Evolutionary conservation across 2,113 vertebrate species (phyloP).

Genomic region (Collichthys lucidus): DNA sequence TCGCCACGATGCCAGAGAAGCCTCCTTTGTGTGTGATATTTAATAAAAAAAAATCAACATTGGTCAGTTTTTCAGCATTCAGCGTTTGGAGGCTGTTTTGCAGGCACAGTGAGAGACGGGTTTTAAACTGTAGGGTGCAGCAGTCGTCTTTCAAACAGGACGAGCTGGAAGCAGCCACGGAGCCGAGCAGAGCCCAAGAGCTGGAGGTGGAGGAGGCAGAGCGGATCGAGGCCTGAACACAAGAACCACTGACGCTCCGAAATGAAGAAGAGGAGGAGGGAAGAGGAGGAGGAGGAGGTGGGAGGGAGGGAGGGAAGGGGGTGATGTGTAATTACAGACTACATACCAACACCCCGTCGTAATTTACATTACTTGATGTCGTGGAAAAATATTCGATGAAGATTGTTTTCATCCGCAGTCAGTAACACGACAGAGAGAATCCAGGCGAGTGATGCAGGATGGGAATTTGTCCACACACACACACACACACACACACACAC

Average conservation of each 20-base stretch:
- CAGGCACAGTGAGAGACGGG: slow-evolving; percentile 80
- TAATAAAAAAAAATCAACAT: not conserved
- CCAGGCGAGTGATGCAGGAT: slow-evolving; percentile 15
- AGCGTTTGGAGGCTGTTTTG: slow-evolving; percentile 31
- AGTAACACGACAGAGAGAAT: slow-evolving; percentile 47
- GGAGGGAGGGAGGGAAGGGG: not conserved
- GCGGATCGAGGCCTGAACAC: slow-evolving; percentile 33
- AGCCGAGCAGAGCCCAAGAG: slow-evolving; percentile 36
- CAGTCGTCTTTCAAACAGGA: slow-evolving; percentile 94
- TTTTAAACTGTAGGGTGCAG: slow-evolving; percentile 99
- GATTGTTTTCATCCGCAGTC: slow-evolving; percentile 67
- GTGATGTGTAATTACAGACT: slow-evolving; percentile 78
- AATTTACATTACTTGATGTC: slow-evolving; percentile 74
- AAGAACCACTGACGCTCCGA: slow-evolving; percentile 40
- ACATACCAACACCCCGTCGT: slow-evolving; percentile 73
- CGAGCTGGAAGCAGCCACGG: slow-evolving; percentile 46
- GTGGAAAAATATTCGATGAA: slow-evolving; percentile 71
- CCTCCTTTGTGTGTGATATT: not conserved
- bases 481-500: slow-evolving; percentile 13
- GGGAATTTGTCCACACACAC: slow-evolving; percentile 14
- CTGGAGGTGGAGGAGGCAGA: slow-evolving; percentile 46
- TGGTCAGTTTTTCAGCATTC: not conserved
- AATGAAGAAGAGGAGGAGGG: slow-evolving; percentile 35
- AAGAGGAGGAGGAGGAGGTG: not conserved
- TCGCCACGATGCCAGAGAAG: not conserved